phyloP scores from a whole-genome alignment of 2,888 invertebrate genomes.

The Coleophora deauratella region DNA sequence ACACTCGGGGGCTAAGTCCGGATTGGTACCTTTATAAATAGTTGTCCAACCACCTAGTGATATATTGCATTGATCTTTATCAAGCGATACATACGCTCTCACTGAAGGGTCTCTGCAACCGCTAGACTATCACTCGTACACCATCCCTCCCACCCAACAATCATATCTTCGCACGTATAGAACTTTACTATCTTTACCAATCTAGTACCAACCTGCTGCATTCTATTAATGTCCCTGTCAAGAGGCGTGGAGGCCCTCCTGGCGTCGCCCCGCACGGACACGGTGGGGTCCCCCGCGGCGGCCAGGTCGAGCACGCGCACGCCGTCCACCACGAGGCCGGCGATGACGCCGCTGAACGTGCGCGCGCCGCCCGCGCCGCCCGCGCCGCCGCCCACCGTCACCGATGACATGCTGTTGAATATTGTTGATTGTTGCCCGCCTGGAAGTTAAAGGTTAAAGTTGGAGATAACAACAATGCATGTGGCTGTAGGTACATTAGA shows the following conservation, averaged over 20 bases:
- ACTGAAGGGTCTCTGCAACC: too few species aligned
- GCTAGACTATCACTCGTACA: too few species aligned
- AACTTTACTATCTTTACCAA: too few species aligned
- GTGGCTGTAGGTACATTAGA: too few species aligned
- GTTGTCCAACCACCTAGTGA: too few species aligned
- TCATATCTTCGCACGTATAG: too few species aligned
- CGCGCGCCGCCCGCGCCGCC: constrained; percentile 74
- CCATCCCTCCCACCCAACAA: too few species aligned
- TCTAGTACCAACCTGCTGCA: constrained; percentile 1
- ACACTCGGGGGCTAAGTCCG: too few species aligned
- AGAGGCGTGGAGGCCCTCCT: constrained; percentile 59
- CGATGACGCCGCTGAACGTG: constrained; percentile 90
- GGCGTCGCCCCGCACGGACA: constrained; percentile 87
- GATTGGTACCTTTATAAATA: too few species aligned
- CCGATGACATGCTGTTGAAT: constrained; percentile 94
- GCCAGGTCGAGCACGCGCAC: constrained; percentile 88
- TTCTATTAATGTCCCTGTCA: constrained; percentile 78
- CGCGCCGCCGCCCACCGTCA: constrained; percentile 81
- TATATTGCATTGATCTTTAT: too few species aligned
- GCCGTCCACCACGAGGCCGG: constrained; percentile 92
- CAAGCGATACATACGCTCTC: too few species aligned
- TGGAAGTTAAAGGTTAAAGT: constrained; percentile 36
- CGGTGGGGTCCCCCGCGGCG: constrained; percentile 85
- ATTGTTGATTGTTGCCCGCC: constrained; percentile 89
- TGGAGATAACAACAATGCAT: too few species aligned